These are phyloP conservation scores for Dinomys branickii DNA, from an alignment of 2,113 vertebrate genomes.

Conservation along the genomic window DNA sequence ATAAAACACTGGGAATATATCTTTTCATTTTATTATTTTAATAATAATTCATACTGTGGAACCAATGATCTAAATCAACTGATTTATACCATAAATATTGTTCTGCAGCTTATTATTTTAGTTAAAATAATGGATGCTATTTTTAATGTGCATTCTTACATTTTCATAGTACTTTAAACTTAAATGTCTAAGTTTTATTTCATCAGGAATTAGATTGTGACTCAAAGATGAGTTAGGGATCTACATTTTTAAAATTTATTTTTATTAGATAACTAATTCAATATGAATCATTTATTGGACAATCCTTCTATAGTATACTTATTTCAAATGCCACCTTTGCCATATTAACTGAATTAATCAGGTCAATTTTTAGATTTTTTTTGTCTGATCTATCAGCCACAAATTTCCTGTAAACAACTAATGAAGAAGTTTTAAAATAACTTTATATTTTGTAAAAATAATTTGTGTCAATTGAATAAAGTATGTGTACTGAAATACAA, in stretches of 20 bases:
- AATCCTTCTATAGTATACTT: constrained; percentile 10
- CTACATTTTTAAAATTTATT: background rate
- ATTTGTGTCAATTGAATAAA: background rate
- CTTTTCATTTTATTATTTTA: constrained; percentile 37
- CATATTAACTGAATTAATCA: background rate
- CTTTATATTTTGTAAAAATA: constrained; percentile 23
- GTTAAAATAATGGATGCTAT: background rate
- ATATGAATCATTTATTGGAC: background rate
- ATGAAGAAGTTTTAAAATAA: constrained; percentile 20
- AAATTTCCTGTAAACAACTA: background rate
- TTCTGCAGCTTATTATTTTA: constrained; percentile 14
- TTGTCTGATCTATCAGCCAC: background rate
- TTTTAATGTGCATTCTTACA: background rate
- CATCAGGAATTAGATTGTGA: background rate
- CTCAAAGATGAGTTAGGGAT: background rate
- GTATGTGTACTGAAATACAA: background rate
- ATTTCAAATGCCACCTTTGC: background rate
- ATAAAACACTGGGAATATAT: background rate
- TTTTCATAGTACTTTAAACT: constrained; percentile 17
- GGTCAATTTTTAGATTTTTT: constrained; percentile 22
- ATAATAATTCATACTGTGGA: background rate
- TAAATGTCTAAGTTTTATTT: constrained; percentile 12
- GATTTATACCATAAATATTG: background rate
- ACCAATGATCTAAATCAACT: background rate
- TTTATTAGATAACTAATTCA: constrained; percentile 15